Percentiles rank a stretch among this genome's conserved stretches.
Conservation (phyloP, 2,888 invertebrate genomes). For the Melanophora roralis region DNA sequence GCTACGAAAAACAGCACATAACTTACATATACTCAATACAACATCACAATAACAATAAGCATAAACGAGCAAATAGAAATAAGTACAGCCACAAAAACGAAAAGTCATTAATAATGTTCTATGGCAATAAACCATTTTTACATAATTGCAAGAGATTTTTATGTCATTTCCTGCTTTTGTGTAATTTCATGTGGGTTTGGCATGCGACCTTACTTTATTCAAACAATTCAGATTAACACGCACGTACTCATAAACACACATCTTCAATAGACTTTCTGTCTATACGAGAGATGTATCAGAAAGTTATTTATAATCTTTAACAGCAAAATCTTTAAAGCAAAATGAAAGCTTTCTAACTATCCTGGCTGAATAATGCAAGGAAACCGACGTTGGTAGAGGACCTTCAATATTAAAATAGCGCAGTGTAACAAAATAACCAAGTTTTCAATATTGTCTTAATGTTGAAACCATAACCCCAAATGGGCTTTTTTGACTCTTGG, state of each 20-base stretch:
- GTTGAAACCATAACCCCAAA: too few species aligned
- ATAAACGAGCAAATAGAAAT: constrained; percentile 31
- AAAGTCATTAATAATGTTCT: constrained; percentile 30
- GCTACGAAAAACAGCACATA: constrained; percentile 46
- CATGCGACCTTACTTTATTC: constrained; percentile 50
- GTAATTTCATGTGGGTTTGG: constrained; percentile 66
- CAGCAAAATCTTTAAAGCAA: too few species aligned
- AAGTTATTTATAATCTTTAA: background rate
- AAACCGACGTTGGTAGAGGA: too few species aligned
- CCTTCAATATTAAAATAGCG: too few species aligned
- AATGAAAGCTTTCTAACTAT: too few species aligned
- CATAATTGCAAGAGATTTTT: constrained; percentile 64
- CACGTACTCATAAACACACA: background rate
- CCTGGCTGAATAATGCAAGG: too few species aligned
- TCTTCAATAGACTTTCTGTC: background rate
- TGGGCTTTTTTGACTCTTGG: too few species aligned
- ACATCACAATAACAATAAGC: background rate
- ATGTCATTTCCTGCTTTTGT: constrained; percentile 68
- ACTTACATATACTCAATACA: constrained; percentile 2
- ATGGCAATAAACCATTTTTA: constrained; percentile 58
- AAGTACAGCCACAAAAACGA: constrained; percentile 24
- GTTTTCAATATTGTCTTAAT: too few species aligned
- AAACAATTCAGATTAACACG: background rate
- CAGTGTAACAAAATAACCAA: too few species aligned
- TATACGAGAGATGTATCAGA: background rate